Evolutionary conservation across 2,888 invertebrate genomes (phyloP).

Genomic region (Campopleginae sp.): DNA sequence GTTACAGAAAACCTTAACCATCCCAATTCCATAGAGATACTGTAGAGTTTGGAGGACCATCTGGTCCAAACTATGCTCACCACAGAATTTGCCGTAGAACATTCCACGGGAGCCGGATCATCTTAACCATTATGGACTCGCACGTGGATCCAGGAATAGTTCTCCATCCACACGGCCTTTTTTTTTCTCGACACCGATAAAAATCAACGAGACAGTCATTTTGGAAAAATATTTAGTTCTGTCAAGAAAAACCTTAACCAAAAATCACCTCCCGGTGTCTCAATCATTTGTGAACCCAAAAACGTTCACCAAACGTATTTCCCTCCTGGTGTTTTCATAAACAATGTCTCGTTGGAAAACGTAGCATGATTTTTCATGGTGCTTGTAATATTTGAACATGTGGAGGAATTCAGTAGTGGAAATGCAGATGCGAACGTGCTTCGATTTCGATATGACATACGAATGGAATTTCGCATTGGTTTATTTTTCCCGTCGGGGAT

Average conservation of each 20-base stretch:
- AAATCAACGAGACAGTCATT: not conserved
- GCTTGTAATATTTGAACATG: not conserved
- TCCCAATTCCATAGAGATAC: slow-evolving; percentile 40
- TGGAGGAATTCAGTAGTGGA: not conserved
- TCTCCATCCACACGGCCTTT: not conserved
- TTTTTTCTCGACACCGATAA: not conserved
- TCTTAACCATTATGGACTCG: not conserved
- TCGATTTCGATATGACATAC: not conserved
- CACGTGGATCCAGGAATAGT: not conserved
- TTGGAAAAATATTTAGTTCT: not conserved
- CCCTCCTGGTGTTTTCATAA: too few relatives aligned
- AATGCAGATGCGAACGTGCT: slow-evolving; percentile 12
- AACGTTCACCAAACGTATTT: too few relatives aligned
- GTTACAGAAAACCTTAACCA: slow-evolving; percentile 30
- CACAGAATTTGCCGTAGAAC: slow-evolving; percentile 37
- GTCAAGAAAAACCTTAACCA: too few relatives aligned
- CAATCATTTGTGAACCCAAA: too few relatives aligned
- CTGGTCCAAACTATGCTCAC: slow-evolving; percentile 38
- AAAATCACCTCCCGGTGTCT: too few relatives aligned
- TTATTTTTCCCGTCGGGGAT: not conserved
- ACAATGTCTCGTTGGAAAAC: slow-evolving; percentile 23
- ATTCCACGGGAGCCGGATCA: not conserved
- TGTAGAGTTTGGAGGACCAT: not conserved
- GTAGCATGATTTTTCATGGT: not conserved
- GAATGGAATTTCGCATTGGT: not conserved